Evolutionary conservation across 1,140 invertebrate genomes (phyloP), one percentile per base, ranked within the genome.

Genomic region (Papilio machaon): DNA sequence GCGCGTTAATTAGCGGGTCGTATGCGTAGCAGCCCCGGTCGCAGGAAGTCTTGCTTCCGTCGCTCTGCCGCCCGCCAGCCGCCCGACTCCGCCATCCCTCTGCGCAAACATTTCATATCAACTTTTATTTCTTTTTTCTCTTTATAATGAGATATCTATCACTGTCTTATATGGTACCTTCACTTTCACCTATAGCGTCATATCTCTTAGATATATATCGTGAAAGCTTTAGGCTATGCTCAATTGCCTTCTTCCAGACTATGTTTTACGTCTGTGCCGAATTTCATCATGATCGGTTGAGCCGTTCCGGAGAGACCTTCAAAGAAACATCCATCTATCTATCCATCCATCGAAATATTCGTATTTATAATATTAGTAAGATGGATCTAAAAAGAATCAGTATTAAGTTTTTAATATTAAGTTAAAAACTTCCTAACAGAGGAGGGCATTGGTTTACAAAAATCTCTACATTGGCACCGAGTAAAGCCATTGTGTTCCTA

Each of bases 31-130:
- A 77, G 79, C 58, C 80, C 77, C 73, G 83, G 80, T 64, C 82
- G 84, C 83, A 84, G 87, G 87, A 88, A 87, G 83, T 64, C 67
- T 60, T 60, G 78, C 82, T 85, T 88, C 87, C 87, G 87, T 67
- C 80, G 87, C 81, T 77, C 47, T 64, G 70, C 78, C 64, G 49
- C 52, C 47, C 76, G 73, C 58, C 70, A 76, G 9, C 52, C 75
- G 75, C 76, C 60, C 38, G 38, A 43, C 17, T 73, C 80, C 67
- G 74, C 64, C 73, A 77, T 81, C 75, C 80, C 80, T 80, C 60
- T 70, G 75, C 19, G 74, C 73, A 75, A 75, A 75, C 73, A 75
- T 52, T 74, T 30, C 38, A 49, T 23, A 74, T 19, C n/a, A 74
- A 43, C 15, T 38, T 19, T 17, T 49, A 5, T 74, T 9, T 46